Evolutionary conservation across 2,888 invertebrate species (phyloP).

Genomic region (Brenthis hecate): DNA sequence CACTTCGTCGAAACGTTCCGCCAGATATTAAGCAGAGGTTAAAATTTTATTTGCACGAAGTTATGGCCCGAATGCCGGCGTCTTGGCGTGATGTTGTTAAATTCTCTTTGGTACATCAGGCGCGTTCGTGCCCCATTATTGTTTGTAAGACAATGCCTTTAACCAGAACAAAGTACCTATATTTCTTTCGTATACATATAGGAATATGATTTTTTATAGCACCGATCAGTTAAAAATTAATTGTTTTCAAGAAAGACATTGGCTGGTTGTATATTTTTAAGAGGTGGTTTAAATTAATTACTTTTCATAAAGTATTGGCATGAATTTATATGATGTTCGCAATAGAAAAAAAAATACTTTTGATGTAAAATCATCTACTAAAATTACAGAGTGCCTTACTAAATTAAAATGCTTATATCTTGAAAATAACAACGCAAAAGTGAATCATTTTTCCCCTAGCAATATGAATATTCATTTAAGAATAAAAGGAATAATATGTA

Average conservation of each 20-base stretch:
- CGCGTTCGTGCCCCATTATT: slow-evolving; percentile 63
- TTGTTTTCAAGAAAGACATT: too few species aligned
- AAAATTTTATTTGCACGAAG: slow-evolving; percentile 77
- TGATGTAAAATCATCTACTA: not conserved
- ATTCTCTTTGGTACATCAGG: slow-evolving; percentile 59
- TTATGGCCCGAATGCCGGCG: slow-evolving; percentile 63
- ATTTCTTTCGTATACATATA: slow-evolving; percentile 57
- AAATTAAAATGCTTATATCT: slow-evolving; percentile 27
- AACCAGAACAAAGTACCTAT: slow-evolving; percentile 67
- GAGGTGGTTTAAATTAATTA: too few species aligned
- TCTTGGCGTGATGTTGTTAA: slow-evolving; percentile 62
- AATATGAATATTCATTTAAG: slow-evolving; percentile 33
- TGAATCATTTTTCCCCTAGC: slow-evolving; percentile 29
- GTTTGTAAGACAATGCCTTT: slow-evolving; percentile 70
- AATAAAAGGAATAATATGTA: slow-evolving; percentile 31
- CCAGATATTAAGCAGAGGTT: slow-evolving; percentile 79
- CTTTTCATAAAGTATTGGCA: too few species aligned
- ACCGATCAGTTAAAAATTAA: not conserved
- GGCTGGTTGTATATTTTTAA: too few species aligned
- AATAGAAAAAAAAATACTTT: not conserved
- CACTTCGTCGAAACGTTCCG: slow-evolving; percentile 63
- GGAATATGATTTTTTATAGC: not conserved
- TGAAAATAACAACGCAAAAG: slow-evolving; percentile 29
- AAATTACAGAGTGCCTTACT: slow-evolving; percentile 1
- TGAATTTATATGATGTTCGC: too few species aligned